Evolutionary conservation across 2,113 vertebrate genomes (phyloP), one percentile per base, ranked within the genome.

Genomic region (Phaethon lepturus): DNA sequence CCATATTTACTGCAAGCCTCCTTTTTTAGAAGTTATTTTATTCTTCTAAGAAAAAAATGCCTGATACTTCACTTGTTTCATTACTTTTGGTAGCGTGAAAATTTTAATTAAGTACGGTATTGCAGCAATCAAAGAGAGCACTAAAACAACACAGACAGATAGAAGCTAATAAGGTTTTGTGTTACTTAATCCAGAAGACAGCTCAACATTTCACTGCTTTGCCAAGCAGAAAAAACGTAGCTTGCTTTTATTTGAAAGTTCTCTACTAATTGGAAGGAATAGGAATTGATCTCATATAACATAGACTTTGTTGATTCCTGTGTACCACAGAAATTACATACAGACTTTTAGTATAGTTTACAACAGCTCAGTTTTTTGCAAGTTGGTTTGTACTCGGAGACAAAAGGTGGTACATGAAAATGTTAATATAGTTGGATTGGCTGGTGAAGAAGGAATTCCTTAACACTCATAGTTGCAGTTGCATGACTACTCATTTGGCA

Each of bases 21-120:
- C 7, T 40, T 33, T 85, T 91, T 58, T 62, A 69, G 24, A 77
- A 84, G 60, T 31, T 26, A 53, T 74, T 67, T 88, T 89, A 84
- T 47, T 71, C 28, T 88, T 85, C 71, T 6, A 38, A 29, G 1
- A 55, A 95, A 44, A 44, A 74, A 62, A 60, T 33, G 7, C 2
- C 19, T 81, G 26, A 53, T n/a, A 62, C 29, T 96, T 81, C 26
- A 4, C 25, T 73, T 94, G 24, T 95, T 94, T 96, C 74, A 73
- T 93, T 95, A 63, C n/a, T 95, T 83, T 88, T 38, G 6, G 31
- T 71, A 80, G 84, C 3, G 0, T 81, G 64, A 91, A 89, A 74
- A 49, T 90, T 96, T 88, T 92, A 94, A 96, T 96, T 93, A 94
- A 90, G 22, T 76, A 59, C 0, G 11, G 13, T 88, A 83, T 40